Conservation (phyloP, 2,888 invertebrate species). For the Koerneria pararmatus region DNA sequence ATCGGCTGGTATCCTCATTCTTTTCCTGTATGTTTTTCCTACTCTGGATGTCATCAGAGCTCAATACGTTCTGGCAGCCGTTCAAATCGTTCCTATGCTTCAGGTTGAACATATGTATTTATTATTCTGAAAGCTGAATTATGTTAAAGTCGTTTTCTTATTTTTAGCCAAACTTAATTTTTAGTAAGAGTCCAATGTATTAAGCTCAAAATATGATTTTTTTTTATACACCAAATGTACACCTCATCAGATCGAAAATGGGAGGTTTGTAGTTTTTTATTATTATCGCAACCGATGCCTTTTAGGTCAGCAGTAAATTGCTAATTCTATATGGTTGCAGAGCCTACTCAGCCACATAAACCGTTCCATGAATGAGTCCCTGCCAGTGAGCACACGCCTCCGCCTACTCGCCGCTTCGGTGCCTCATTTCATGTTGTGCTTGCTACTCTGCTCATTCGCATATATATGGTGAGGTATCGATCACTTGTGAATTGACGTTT, state of each 20-base stretch:
- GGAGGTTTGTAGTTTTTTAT: too few relatives aligned
- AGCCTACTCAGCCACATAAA: constrained; percentile 10
- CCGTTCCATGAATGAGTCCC: constrained; percentile 20
- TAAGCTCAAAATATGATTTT: background rate
- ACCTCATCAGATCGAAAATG: too few relatives aligned
- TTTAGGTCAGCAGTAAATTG: too few relatives aligned
- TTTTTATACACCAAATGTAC: too few relatives aligned
- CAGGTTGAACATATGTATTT: too few relatives aligned
- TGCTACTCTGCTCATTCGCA: background rate
- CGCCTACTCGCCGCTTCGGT: background rate
- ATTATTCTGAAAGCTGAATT: too few relatives aligned
- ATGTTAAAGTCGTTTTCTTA: too few relatives aligned
- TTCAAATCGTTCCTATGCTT: constrained; percentile 18
- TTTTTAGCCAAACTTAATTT: too few relatives aligned
- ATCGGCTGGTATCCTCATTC: constrained; percentile 32
- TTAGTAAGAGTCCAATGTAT: background rate
- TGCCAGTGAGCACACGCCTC: constrained; percentile 11
- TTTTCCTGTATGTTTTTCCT: constrained; percentile 35
- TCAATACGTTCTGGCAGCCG: constrained; percentile 26
- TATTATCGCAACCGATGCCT: too few relatives aligned
- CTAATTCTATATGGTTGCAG: too few relatives aligned
- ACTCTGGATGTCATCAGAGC: constrained; percentile 30
- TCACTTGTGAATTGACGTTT: too few relatives aligned
- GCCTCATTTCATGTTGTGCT: constrained; percentile 13
- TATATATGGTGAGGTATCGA: constrained; percentile 16